These are phyloP conservation scores for Sitta europaea DNA, from an alignment of 2,113 vertebrate species.

Conservation along the genomic window DNA sequence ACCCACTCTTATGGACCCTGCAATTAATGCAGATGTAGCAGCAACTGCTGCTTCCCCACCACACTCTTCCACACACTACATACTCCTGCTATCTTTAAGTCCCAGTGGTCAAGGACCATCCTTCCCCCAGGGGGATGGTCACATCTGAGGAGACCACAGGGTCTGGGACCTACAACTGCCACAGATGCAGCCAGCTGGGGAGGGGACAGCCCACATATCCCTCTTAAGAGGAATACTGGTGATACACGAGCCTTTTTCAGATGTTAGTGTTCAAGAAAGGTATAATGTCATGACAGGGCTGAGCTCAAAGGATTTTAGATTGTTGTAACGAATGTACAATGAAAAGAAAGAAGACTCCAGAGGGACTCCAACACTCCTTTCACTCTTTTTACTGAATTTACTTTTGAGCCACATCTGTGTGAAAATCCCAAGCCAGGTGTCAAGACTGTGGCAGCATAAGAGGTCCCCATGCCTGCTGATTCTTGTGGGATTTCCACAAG, in stretches of 20 bases:
- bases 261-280: not conserved
- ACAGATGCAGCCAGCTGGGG: fast-evolving
- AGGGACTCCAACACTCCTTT: not conserved
- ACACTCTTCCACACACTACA: not conserved
- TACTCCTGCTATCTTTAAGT: not conserved
- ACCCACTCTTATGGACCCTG: fast-evolving
- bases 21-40: not conserved
- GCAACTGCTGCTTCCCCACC: not conserved
- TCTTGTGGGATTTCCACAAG: not conserved
- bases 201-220: not conserved
- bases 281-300: not conserved
- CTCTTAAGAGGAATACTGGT: not conserved
- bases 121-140: not conserved
- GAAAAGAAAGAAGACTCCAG: not conserved
- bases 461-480: not conserved
- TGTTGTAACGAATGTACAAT: not conserved
- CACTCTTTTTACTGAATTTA: not conserved
- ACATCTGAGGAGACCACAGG: not conserved
- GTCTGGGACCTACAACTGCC: not conserved
- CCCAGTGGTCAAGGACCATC: fast-evolving
- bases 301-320: not conserved
- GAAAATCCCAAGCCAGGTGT: not conserved
- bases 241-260: not conserved
- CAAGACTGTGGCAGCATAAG: not conserved
- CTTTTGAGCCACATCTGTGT: not conserved